Evolutionary conservation across 1,140 invertebrate genomes (phyloP).

Genomic region (Eurytemora carolleeae): DNA sequence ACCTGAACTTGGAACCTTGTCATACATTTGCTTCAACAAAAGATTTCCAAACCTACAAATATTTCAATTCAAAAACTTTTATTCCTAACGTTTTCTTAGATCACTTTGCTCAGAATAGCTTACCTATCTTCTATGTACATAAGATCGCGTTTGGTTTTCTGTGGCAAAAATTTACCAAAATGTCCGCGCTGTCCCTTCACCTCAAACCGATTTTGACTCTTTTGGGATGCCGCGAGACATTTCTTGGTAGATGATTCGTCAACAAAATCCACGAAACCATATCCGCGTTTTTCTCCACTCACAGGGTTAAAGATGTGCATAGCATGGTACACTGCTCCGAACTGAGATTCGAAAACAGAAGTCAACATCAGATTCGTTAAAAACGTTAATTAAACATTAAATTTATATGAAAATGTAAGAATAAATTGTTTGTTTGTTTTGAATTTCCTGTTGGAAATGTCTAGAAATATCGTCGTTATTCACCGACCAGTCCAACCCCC

Average conservation of each 20-base stretch:
- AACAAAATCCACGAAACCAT: background rate
- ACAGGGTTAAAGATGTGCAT: background rate
- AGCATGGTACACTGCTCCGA: background rate
- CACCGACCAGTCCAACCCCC: background rate
- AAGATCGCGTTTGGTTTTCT: background rate
- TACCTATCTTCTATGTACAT: background rate
- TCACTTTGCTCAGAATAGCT: too few relatives aligned
- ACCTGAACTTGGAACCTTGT: background rate
- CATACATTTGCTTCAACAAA: background rate
- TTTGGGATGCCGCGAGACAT: background rate
- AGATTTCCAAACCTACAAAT: background rate
- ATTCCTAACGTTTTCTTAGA: too few relatives aligned
- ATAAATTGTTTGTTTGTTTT: too few relatives aligned
- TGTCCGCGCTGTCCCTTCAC: background rate
- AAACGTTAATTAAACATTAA: too few relatives aligned
- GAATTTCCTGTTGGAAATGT: background rate
- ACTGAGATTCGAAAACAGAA: background rate
- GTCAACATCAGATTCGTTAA: background rate
- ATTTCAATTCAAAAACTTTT: too few relatives aligned
- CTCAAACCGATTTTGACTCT: background rate
- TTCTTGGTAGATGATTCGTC: background rate
- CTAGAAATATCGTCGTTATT: background rate
- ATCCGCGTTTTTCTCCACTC: background rate
- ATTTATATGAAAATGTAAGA: too few relatives aligned
- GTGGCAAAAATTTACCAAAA: background rate